Evolutionary conservation across 2,113 vertebrate genomes (phyloP), one percentile per base, ranked within the genome.

Genomic region (Anhinga rufa): DNA sequence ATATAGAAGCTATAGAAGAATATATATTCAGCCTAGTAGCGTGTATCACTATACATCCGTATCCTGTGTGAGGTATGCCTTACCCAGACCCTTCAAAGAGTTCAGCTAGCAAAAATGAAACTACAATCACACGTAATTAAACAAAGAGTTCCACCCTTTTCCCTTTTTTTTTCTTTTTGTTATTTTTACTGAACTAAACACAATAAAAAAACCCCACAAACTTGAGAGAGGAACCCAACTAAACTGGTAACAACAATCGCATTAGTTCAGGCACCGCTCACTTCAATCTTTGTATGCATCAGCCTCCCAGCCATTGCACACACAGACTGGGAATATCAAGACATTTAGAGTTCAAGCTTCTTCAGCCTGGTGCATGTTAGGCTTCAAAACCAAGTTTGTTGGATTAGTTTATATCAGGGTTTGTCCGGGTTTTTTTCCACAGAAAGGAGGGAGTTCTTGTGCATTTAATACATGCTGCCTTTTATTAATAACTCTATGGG

Each of bases 401-500:
- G 24, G 22, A 52, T 60, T 78, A 42, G 24, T 51, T 76, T 70
- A 26, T 61, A 69, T 13, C 36, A 44, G 13, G 7, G 10, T 42
- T 54, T 17, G 44, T 46, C 17, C 17, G 29, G 1, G 9, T 51
- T 26, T 51, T 26, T 44, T 60, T n/a, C 18, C 44, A 54, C 10
- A 70, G 71, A 82, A 84, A 82, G 19, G 51, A 79, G 14, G 6
- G 20, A 17, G 26, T 86, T 86, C 28, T 88, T 87, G 40, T 69
- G 64, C 64, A 57, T 92, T 90, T 86, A 92, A 70, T 90, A 52
- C 1, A 1, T 36, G 68, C 68, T 95, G 90, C 40, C 66, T 95
- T 95, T 96, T 94, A 90, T 29, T 76, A 94, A 93, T 92, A 96
- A 85, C 82, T 95, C 93, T 93, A 17, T 0, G 24, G 88, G 79